These are phyloP conservation scores for Cyaniris semiargus DNA, from an alignment of 2,888 invertebrate species.

Conservation along the genomic window DNA sequence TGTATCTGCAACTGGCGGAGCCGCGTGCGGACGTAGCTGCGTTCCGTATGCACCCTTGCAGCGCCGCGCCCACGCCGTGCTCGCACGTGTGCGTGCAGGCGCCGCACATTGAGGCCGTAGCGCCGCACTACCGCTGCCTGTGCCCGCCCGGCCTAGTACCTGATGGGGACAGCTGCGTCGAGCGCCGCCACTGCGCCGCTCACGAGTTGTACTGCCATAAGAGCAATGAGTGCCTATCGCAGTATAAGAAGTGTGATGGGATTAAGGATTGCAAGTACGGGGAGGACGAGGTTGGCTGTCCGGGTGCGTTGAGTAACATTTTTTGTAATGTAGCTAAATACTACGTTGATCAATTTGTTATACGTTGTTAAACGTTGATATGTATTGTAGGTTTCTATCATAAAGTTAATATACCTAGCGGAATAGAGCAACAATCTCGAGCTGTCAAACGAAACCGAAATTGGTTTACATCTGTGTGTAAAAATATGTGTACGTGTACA, in stretches of 20 bases:
- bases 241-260: constrained; percentile 71
- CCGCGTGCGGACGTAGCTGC: constrained; percentile 47
- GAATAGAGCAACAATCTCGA: no score
- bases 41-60: constrained; percentile 78
- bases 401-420: no score
- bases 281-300: constrained; percentile 80
- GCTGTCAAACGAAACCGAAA: no score
- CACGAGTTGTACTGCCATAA: constrained; percentile 67
- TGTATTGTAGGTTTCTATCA: no score
- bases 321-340: no score
- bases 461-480: no score
- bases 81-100: constrained; percentile 86
- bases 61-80: constrained; percentile 82
- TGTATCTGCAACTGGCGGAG: constrained; percentile 56
- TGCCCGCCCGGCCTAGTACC: constrained; percentile 85
- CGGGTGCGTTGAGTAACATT: constrained; percentile 47
- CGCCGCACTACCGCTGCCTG: constrained; percentile 63
- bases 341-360: no score
- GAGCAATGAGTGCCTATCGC: constrained; percentile 68
- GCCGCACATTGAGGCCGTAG: constrained; percentile 44
- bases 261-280: constrained; percentile 73
- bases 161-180: constrained; percentile 78
- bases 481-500: no score
- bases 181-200: constrained; percentile 72
- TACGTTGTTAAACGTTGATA: no score